Conservation (phyloP, 2,113 vertebrate genomes). For the Desmodus rotundus region DNA sequence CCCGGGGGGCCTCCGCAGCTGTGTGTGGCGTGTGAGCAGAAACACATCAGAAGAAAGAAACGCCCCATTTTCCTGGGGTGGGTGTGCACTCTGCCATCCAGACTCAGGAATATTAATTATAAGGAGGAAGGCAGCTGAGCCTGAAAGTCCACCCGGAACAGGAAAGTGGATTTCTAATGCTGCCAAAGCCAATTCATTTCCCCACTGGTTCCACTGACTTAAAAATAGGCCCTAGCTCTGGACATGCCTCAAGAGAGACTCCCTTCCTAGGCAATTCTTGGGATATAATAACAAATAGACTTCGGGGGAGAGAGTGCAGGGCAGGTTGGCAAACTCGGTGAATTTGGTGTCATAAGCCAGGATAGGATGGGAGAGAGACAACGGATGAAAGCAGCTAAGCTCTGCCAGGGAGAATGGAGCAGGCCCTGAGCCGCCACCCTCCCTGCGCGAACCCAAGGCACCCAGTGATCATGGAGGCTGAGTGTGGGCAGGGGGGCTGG, state of each 20-base stretch:
- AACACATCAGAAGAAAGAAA: conserved; percentile 54
- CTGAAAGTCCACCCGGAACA: not conserved
- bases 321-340: not conserved
- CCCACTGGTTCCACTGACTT: not conserved
- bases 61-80: conserved; percentile 49
- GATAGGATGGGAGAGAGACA: not conserved
- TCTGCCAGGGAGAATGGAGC: not conserved
- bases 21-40: conserved; percentile 69
- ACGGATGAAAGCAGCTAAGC: not conserved
- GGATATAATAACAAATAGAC: not conserved
- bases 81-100: conserved; percentile 13
- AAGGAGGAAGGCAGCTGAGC: not conserved
- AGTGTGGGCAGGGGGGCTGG: fast-evolving
- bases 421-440: too few species aligned
- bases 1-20: conserved; percentile 66
- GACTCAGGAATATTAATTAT: conserved; percentile 33
- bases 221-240: not conserved
- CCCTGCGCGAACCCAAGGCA: too few species aligned
- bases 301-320: not conserved
- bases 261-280: not conserved
- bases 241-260: not conserved
- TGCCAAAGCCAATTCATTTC: conserved; percentile 2
- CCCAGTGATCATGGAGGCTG: not conserved
- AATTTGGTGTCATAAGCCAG: not conserved
- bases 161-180: not conserved